These are phyloP conservation scores for Orbicella faveolata DNA, from an alignment of 64 coral and sea anemone species.

Conservation along the genomic window DNA sequence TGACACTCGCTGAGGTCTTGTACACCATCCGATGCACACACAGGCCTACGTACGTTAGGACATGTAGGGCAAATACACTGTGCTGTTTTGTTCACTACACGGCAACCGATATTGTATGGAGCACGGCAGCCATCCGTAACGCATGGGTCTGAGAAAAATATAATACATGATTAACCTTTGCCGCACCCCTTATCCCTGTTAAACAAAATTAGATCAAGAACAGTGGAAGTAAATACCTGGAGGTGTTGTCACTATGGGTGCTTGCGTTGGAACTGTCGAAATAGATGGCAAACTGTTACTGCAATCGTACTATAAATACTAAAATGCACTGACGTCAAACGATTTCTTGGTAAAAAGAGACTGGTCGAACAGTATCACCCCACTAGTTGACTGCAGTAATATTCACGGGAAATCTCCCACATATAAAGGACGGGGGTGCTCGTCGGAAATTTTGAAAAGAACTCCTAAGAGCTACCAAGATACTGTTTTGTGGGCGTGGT, in stretches of 20 bases:
- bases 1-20: neutral
- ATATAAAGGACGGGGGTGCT: too few species aligned
- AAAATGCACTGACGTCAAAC: too few species aligned
- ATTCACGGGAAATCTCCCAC: too few species aligned
- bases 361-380: too few species aligned
- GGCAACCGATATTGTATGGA: conserved; percentile 38
- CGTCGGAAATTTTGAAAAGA: too few species aligned
- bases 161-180: neutral
- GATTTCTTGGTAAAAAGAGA: too few species aligned
- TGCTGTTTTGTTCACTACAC: neutral
- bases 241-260: neutral
- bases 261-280: neutral
- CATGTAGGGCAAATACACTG: conserved; percentile 34
- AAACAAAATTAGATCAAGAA: too few species aligned
- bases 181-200: neutral
- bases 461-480: too few species aligned
- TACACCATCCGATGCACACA: conserved; percentile 8
- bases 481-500: too few species aligned
- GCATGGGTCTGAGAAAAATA: conserved; percentile 45
- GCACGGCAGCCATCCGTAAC: conserved; percentile 24
- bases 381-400: too few species aligned
- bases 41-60: neutral
- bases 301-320: too few species aligned
- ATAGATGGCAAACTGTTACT: neutral
- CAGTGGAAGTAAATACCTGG: neutral